Conservation (phyloP, 2,888 invertebrate species). For the Lycocerus yunnanus region DNA sequence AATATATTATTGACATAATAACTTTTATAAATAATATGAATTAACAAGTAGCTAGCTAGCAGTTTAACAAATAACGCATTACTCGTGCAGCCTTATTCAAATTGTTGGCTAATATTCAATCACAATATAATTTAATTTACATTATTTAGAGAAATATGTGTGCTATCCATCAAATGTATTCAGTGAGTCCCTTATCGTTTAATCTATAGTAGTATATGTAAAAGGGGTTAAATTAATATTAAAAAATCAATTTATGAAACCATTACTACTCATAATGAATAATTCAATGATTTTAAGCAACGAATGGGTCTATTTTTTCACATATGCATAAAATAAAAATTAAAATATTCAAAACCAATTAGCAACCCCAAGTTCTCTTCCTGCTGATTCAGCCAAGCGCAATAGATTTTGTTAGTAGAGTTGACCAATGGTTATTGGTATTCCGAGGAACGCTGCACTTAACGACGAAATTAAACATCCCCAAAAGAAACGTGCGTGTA, state of each 20-base stretch:
- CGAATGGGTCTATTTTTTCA: neutral
- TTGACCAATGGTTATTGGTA: slow-evolving; percentile 24
- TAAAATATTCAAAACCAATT: slow-evolving; percentile 24
- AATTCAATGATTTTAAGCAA: neutral
- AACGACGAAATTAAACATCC: slow-evolving; percentile 30
- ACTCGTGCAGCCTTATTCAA: neutral
- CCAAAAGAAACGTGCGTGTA: slow-evolving; percentile 27
- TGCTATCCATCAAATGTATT: neutral
- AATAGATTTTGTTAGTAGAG: slow-evolving; percentile 18
- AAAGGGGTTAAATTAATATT: neutral
- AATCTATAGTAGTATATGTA: neutral
- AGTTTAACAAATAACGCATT: neutral
- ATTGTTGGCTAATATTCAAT: neutral
- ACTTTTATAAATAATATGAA: neutral
- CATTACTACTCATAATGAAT: neutral
- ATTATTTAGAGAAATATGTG: neutral
- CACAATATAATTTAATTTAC: neutral
- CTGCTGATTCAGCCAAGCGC: slow-evolving; percentile 17
- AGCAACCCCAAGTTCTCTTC: slow-evolving; percentile 1
- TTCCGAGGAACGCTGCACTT: slow-evolving; percentile 20
- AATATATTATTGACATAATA: neutral
- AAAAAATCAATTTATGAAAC: neutral
- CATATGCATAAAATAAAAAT: neutral
- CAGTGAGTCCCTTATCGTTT: neutral
- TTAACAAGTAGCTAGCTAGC: neutral